These are phyloP conservation scores for Acromyrmex charruanus DNA, from an alignment of 1,140 invertebrate species.

Conservation along the genomic window DNA sequence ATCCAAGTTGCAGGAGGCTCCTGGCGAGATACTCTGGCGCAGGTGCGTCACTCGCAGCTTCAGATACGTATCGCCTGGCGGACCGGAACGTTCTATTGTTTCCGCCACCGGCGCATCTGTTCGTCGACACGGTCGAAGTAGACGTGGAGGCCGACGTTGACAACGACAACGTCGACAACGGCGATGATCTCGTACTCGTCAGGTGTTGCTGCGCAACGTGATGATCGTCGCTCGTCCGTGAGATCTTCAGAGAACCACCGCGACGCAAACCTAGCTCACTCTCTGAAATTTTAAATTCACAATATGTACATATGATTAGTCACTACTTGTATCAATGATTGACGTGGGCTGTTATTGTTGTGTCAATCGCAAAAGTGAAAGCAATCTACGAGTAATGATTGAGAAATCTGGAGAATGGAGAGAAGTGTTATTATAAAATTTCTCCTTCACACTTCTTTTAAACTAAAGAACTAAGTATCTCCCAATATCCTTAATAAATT, in stretches of 20 bases:
- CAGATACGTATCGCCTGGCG: constrained; percentile 71
- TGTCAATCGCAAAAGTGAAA: constrained; percentile 21
- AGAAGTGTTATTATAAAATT: background rate
- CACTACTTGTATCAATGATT: background rate
- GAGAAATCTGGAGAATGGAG: constrained; percentile 1
- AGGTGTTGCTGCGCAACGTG: constrained; percentile 1
- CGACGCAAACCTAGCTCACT: constrained; percentile 78
- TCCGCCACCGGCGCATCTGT: constrained; percentile 36
- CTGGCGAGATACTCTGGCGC: constrained; percentile 81
- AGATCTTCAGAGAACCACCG: constrained; percentile 77
- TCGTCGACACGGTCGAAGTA: constrained; percentile 27
- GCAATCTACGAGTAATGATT: background rate
- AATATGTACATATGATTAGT: constrained; percentile 8
- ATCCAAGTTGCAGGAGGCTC: constrained; percentile 83
- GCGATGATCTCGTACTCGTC: constrained; percentile 36
- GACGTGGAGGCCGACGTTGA: constrained; percentile 36
- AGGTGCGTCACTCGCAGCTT: constrained; percentile 75
- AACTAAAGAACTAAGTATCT: background rate
- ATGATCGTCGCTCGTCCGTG: constrained; percentile 55
- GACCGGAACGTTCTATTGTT: constrained; percentile 61
- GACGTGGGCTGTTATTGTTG: background rate
- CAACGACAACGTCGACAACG: constrained; percentile 32
- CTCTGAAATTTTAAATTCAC: constrained; percentile 74
- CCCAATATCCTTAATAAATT: too few relatives aligned
- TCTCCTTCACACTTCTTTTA: background rate